These are phyloP conservation scores for Celastrina argiolus DNA, from an alignment of 2,888 invertebrate genomes.

Conservation along the genomic window DNA sequence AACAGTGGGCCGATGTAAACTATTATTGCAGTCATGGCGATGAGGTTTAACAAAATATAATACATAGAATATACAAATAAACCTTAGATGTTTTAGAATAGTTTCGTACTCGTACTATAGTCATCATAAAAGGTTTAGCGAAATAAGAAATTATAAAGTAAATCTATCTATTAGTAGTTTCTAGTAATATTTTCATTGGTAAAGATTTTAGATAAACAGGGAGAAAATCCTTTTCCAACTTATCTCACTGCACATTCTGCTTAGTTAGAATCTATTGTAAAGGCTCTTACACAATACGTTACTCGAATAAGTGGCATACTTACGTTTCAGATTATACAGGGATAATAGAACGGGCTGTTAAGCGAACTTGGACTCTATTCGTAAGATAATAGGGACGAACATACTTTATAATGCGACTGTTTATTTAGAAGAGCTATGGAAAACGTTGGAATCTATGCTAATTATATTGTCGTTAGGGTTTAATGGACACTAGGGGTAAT, in stretches of 20 bases:
- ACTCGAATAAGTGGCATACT: conserved; percentile 33
- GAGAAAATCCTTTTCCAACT: background rate
- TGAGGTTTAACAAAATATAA: too few relatives aligned
- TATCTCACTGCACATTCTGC: conserved; percentile 22
- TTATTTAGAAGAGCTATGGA: conserved; percentile 22
- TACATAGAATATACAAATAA: too few relatives aligned
- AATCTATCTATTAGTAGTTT: background rate
- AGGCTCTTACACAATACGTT: conserved; percentile 31
- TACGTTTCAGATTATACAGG: conserved; percentile 33
- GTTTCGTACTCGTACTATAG: too few relatives aligned
- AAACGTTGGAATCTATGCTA: conserved; percentile 21
- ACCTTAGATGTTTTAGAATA: too few relatives aligned
- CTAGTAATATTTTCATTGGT: background rate
- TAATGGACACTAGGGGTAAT: conserved; percentile 19
- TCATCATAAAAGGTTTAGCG: too few relatives aligned
- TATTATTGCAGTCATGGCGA: too few relatives aligned
- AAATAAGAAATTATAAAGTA: too few relatives aligned
- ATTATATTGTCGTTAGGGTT: conserved; percentile 22
- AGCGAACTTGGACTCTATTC: conserved; percentile 11
- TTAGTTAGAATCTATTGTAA: conserved; percentile 30
- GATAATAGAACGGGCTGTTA: conserved; percentile 29
- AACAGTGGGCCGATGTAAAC: too few relatives aligned
- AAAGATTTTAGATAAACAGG: background rate
- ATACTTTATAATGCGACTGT: background rate
- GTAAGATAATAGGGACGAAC: background rate